Conservation (phyloP, 2,888 invertebrate genomes). For the Buathra laborator region DNA sequence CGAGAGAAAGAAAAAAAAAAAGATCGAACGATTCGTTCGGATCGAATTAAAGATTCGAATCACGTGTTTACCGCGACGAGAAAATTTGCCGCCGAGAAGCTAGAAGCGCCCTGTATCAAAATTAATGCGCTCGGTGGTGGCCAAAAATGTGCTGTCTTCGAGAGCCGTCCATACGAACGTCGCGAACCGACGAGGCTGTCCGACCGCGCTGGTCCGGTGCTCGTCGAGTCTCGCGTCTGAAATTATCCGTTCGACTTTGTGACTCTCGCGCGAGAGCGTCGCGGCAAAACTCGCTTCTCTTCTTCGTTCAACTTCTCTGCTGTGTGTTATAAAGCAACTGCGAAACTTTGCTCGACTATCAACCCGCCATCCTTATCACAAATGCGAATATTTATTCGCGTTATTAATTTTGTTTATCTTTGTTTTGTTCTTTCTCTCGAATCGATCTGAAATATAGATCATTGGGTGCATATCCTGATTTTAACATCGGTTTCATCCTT, state of each 20-base stretch:
- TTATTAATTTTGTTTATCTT: not conserved
- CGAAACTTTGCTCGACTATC: conserved; percentile 2
- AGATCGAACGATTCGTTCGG: not conserved
- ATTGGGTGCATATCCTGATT: too few relatives aligned
- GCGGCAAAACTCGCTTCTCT: conserved; percentile 40
- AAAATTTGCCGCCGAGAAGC: conserved; percentile 2
- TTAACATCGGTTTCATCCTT: too few relatives aligned
- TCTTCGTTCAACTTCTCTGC: not conserved
- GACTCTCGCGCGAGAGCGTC: conserved; percentile 38
- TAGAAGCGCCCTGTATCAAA: conserved; percentile 64
- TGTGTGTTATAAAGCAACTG: not conserved
- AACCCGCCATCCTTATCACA: not conserved
- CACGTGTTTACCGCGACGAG: conserved; percentile 1
- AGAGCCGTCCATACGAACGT: conserved; percentile 38
- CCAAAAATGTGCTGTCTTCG: conserved; percentile 74
- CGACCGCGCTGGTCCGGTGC: conserved; percentile 7
- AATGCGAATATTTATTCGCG: not conserved
- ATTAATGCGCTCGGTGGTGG: conserved; percentile 69
- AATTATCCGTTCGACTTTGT: conserved; percentile 72
- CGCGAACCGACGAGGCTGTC: conserved; percentile 45
- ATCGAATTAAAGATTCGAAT: conserved; percentile 21
- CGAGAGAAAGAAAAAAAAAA: not conserved
- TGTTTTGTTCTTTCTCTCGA: too few relatives aligned
- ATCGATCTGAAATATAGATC: too few relatives aligned
- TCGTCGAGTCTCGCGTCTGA: conserved; percentile 59